A percentile compares a stretch with the other conserved stretches of the same genome.
These are phyloP conservation scores for Sturnira hondurensis DNA, from an alignment of 2,113 vertebrate genomes.

Conservation along the genomic window DNA sequence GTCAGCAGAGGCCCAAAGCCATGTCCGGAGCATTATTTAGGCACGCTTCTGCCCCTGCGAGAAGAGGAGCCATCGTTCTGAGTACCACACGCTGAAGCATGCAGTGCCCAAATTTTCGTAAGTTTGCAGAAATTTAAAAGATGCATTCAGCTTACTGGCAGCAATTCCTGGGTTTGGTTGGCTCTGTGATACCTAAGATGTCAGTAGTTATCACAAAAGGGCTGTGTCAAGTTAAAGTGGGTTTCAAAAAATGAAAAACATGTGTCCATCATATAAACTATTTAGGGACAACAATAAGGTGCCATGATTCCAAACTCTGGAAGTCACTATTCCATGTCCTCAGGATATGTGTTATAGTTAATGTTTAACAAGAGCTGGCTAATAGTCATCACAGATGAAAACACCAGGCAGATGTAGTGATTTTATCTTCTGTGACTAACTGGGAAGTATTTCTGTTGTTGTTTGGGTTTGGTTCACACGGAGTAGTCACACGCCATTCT, in stretches of 20 bases:
- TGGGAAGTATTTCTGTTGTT: neutral
- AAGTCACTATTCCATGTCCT: neutral
- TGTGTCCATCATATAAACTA: neutral
- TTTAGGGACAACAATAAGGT: neutral
- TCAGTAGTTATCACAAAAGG: neutral
- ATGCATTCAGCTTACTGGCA: neutral
- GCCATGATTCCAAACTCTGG: neutral
- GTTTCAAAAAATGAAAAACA: constrained; percentile 6
- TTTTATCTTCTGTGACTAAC: constrained; percentile 53
- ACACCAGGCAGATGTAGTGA: neutral
- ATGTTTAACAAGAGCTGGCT: constrained; percentile 20
- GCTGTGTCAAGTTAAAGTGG: neutral
- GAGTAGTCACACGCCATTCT: neutral
- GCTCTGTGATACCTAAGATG: neutral
- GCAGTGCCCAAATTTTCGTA: neutral
- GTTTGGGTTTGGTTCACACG: constrained; percentile 6
- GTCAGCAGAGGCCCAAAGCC: neutral
- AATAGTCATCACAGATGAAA: neutral
- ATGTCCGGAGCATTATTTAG: neutral
- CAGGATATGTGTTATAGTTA: neutral
- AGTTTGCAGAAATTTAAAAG: neutral
- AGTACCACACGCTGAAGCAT: neutral
- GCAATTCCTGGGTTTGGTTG: neutral
- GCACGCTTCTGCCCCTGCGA: neutral
- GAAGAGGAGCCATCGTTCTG: neutral